Evolutionary conservation across 2,113 vertebrate genomes (phyloP).

Genomic region (Syngnathus floridae): DNA sequence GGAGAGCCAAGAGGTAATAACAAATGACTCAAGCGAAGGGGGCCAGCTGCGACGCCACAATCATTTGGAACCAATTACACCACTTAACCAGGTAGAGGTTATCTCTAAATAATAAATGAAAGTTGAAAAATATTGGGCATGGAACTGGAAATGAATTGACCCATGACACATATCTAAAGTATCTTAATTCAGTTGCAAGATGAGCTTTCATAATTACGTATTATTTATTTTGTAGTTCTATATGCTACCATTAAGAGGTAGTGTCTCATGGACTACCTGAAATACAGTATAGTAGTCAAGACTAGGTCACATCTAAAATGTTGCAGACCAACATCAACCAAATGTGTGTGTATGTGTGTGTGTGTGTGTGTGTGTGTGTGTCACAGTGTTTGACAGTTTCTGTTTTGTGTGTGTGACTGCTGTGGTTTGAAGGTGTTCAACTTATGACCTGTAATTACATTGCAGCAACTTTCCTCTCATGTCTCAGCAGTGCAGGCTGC

Average conservation of each 20-base stretch:
- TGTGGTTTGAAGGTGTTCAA: constrained; percentile 54
- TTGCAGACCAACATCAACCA: no score
- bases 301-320: background rate
- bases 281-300: background rate
- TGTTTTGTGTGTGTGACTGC: constrained; percentile 36
- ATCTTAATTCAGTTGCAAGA: no score
- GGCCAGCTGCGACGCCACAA: background rate
- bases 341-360: background rate
- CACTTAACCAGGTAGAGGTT: constrained; percentile 22
- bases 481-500: constrained; percentile 46
- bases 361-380: constrained; percentile 15
- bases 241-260: background rate
- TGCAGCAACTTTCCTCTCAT: constrained; percentile 44
- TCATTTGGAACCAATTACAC: constrained; percentile 5
- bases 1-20: constrained; percentile 53
- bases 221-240: background rate
- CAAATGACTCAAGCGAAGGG: constrained; percentile 40
- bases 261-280: background rate
- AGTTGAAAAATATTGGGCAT: background rate
- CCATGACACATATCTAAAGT: background rate
- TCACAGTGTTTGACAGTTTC: constrained; percentile 46
- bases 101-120: constrained; percentile 21
- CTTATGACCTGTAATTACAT: constrained; percentile 70
- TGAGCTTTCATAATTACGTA: background rate
- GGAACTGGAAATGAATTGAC: background rate